Base-by-base conservation (phyloP, 2,113 vertebrate species). In the Benitochromis conjunctus region DNA sequence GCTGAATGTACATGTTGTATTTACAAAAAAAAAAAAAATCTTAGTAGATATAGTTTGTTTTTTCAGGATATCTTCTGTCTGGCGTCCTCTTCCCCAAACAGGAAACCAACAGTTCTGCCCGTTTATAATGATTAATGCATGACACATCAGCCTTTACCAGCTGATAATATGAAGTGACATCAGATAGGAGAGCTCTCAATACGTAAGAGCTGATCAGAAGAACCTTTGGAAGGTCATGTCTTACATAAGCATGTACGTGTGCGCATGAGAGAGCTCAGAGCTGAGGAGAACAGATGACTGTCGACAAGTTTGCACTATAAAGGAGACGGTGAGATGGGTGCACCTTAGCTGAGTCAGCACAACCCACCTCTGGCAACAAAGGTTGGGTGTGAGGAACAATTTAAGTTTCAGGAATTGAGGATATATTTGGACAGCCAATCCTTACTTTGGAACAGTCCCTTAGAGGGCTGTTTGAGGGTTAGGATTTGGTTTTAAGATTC, bases 291-390 rank as follows among this genome's bases (percentile, higher is more conserved):
- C 38, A 62, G 71, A 84, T 76, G 46, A 82, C 86, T 84, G 26
- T 51, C 24, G 56, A 92, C 82, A 90, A 46, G 85, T 84, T 71
- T 78, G 51, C 13, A 10, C 85, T 93, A 54, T 53, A 21, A 64
- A 29, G 29, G 34, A 88, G 76, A 56, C 10, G 26, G 87, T 88
- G 85, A 80, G 80, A 84, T 64, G 71, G n/a, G 8, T 21, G 24
- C 11, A 86, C 55, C 88, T 91, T 90, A 85, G 88, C 90, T 87
- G 62, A 89, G 82, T 90, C 91, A 85, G 78, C 84, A 89, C 36
- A 83, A 91, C 91, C 71, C 46, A 84, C 78, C 84, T 77, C 69
- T 78, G 64, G 88, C 81, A 89, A 74, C 85, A 51, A 16, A 31
- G 26, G 29, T 62, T 79, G 13, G n/a, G 36, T 80, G 24, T 76